phyloP scores from a whole-genome alignment of 2,113 vertebrate species.

The Paradisaea rubra region DNA sequence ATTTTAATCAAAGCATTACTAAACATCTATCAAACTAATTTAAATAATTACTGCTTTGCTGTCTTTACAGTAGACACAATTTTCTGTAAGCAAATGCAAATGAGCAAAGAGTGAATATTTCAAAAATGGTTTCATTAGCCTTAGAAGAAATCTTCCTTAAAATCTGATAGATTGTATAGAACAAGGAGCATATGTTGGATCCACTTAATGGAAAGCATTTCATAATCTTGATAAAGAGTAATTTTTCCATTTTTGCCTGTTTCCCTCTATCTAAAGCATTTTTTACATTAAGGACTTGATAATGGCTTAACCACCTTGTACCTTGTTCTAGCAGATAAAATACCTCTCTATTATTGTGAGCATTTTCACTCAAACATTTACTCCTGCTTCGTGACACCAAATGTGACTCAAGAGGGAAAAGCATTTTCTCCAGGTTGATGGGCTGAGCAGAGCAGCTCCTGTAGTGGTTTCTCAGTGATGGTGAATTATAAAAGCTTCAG shows the following conservation, averaged over 20 bases:
- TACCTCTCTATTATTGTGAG: background rate
- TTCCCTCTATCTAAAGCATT: background rate
- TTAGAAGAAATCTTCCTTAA: background rate
- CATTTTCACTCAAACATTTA: background rate
- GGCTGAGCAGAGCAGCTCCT: background rate
- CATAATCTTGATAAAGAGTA: background rate
- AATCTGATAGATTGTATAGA: background rate
- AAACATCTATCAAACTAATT: slow-evolving; percentile 41
- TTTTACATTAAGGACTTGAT: background rate
- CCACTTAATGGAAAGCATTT: background rate
- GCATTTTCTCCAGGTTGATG: background rate
- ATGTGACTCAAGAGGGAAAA: background rate
- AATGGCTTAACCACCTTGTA: background rate
- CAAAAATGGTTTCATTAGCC: background rate
- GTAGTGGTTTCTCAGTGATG: background rate
- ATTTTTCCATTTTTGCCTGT: background rate
- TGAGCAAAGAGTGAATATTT: slow-evolving; percentile 19
- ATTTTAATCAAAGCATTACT: slow-evolving; percentile 40
- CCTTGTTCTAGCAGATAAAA: background rate
- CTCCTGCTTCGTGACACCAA: background rate
- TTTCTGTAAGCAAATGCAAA: slow-evolving; percentile 50
- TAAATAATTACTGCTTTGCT: slow-evolving; percentile 51
- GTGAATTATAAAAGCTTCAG: background rate
- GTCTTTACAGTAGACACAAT: slow-evolving; percentile 35
- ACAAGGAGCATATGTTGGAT: background rate